phyloP scores from a whole-genome alignment of 2,888 invertebrate genomes.

The Agriopis aurantiaria region DNA sequence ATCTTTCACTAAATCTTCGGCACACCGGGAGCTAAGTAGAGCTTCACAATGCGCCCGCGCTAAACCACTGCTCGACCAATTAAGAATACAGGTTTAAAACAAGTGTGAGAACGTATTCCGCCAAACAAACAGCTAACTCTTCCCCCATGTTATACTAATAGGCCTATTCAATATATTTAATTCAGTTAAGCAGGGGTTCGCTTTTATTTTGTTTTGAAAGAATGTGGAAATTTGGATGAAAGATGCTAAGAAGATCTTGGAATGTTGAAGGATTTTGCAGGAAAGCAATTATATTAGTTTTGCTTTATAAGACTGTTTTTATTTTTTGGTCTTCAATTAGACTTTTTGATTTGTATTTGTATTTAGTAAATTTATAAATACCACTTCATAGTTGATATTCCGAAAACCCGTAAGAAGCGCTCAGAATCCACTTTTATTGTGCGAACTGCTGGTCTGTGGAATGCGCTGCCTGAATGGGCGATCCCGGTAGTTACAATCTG shows the following conservation, averaged over 20 bases:
- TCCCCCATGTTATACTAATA: conserved; percentile 62
- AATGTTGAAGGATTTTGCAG: conserved; percentile 13
- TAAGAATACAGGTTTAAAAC: conserved; percentile 49
- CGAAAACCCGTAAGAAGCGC: too few relatives aligned
- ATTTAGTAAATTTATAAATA: too few relatives aligned
- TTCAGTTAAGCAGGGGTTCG: conserved; percentile 55
- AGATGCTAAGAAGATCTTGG: conserved; percentile 12
- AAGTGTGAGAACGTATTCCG: conserved; percentile 60
- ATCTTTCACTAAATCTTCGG: conserved; percentile 28
- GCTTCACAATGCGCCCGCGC: conserved; percentile 27
- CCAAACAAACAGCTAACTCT: conserved; percentile 44
- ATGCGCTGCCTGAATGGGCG: too few relatives aligned
- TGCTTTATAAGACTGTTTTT: neutral
- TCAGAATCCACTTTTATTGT: too few relatives aligned
- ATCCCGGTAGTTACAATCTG: too few relatives aligned
- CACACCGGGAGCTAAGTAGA: conserved; percentile 21
- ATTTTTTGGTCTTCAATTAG: neutral
- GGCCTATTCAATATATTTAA: conserved; percentile 68
- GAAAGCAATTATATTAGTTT: conserved; percentile 1
- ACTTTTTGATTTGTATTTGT: neutral
- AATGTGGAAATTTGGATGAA: conserved; percentile 38
- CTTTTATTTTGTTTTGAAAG: conserved; percentile 52
- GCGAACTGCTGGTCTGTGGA: too few relatives aligned
- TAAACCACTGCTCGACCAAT: conserved; percentile 33
- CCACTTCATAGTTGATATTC: too few relatives aligned